phyloP scores from a whole-genome alignment of 2,888 invertebrate species.

The Tricholauxania praeusta region DNA sequence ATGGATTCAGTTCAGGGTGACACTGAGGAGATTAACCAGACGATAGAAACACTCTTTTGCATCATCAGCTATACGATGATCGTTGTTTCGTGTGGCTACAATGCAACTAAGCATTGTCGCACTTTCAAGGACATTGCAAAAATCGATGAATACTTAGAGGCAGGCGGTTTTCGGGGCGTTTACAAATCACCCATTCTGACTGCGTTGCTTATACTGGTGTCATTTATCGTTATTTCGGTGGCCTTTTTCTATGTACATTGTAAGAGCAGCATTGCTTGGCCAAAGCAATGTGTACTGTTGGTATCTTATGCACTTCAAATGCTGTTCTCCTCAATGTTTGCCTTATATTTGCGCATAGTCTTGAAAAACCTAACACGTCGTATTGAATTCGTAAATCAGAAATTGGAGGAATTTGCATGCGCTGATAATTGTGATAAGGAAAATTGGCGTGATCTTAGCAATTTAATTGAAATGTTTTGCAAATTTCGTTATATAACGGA shows the following conservation, averaged over 20 bases:
- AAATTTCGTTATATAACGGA: slow-evolving; percentile 59
- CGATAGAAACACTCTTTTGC: slow-evolving; percentile 58
- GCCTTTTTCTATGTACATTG: slow-evolving; percentile 54
- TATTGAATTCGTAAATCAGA: slow-evolving; percentile 54
- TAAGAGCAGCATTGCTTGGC: slow-evolving; percentile 45
- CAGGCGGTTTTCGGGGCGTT: slow-evolving; percentile 46
- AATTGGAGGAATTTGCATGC: slow-evolving; percentile 49
- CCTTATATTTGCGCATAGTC: slow-evolving; percentile 52
- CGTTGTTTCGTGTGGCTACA: slow-evolving; percentile 50
- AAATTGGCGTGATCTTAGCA: slow-evolving; percentile 57
- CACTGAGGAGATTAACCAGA: slow-evolving; percentile 58
- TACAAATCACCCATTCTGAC: slow-evolving; percentile 50
- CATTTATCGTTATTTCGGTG: slow-evolving; percentile 48
- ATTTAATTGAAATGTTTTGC: slow-evolving; percentile 58
- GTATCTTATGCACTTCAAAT: slow-evolving; percentile 53
- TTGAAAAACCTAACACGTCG: slow-evolving; percentile 52
- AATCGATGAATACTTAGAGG: slow-evolving; percentile 53
- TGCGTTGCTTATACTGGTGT: slow-evolving; percentile 38
- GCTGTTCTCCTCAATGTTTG: slow-evolving; percentile 53
- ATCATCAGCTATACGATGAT: slow-evolving; percentile 56
- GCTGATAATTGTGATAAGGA: slow-evolving; percentile 45
- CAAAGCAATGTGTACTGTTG: slow-evolving; percentile 48
- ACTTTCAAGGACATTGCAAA: slow-evolving; percentile 54
- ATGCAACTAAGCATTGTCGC: slow-evolving; percentile 51
- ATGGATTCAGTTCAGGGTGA: slow-evolving; percentile 51